Conservation (phyloP, 2,888 invertebrate genomes). For the Heteromyza rotundicornis region DNA sequence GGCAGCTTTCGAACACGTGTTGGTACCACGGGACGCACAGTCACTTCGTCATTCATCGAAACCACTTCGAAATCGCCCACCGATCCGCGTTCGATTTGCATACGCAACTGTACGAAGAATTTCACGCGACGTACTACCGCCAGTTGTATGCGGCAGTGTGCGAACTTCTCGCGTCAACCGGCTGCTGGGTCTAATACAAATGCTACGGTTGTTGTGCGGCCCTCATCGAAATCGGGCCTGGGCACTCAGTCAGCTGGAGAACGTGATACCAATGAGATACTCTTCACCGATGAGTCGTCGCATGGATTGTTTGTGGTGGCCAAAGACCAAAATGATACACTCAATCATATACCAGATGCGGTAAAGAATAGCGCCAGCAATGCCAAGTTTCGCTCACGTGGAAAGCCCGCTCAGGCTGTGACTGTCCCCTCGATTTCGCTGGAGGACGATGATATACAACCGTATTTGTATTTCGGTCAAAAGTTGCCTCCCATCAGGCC, state of each 20-base stretch:
- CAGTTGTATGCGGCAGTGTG: constrained; percentile 61
- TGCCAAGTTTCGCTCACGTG: constrained; percentile 42
- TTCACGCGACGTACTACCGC: constrained; percentile 61
- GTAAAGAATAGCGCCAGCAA: constrained; percentile 33
- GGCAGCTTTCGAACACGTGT: constrained; percentile 64
- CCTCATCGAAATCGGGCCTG: constrained; percentile 32
- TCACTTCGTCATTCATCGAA: constrained; percentile 44
- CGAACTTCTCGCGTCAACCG: constrained; percentile 50
- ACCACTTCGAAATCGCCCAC: constrained; percentile 56
- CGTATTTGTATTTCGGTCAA: constrained; percentile 75
- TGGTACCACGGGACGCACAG: constrained; percentile 52
- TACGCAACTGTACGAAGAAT: constrained; percentile 62
- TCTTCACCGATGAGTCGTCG: constrained; percentile 62
- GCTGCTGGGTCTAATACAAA: constrained; percentile 24
- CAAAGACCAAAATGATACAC: constrained; percentile 59
- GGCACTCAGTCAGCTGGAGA: constrained; percentile 40
- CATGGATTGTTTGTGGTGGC: constrained; percentile 61
- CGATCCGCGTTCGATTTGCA: constrained; percentile 57
- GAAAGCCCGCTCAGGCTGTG: constrained; percentile 36
- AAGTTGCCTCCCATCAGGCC: constrained; percentile 65
- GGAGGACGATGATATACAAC: constrained; percentile 66
- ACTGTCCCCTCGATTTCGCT: constrained; percentile 33
- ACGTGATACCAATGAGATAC: constrained; percentile 60
- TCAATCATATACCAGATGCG: constrained; percentile 55
- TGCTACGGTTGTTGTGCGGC: constrained; percentile 24